Percentiles rank a stretch among this genome's conserved stretches.
Evolutionary conservation across 2,113 vertebrate species (phyloP).

Genomic region (Gyps fulvus): DNA sequence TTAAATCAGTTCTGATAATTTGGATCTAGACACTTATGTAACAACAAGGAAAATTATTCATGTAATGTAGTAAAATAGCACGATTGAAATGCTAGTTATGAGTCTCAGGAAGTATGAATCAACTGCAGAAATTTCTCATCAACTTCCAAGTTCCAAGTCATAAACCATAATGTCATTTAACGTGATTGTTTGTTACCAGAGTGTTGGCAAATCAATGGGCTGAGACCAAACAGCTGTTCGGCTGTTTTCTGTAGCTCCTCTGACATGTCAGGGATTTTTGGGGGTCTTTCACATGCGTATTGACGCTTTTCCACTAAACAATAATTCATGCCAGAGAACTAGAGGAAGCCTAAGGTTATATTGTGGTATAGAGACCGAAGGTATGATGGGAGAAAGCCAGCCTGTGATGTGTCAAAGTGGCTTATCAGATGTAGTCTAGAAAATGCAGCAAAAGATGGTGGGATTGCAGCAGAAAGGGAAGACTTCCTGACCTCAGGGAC

Average conservation of each 20-base stretch:
- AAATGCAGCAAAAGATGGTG: background rate
- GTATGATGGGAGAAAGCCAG: background rate
- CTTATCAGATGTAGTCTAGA: background rate
- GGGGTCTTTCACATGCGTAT: background rate
- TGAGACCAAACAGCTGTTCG: background rate
- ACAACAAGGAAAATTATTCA: background rate
- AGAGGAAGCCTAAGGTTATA: background rate
- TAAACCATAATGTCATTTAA: slow-evolving; percentile 45
- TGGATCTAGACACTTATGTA: slow-evolving; percentile 21
- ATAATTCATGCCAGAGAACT: background rate
- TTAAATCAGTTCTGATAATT: background rate
- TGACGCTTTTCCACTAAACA: background rate
- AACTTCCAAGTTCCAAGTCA: slow-evolving; percentile 20
- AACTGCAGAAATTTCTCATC: slow-evolving; percentile 62
- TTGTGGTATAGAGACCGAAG: background rate
- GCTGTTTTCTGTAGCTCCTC: background rate
- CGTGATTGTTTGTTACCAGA: slow-evolving; percentile 35
- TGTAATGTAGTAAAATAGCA: background rate
- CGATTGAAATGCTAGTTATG: slow-evolving; percentile 1
- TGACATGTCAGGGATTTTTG: background rate
- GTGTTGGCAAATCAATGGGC: background rate
- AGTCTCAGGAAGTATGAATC: slow-evolving; percentile 69
- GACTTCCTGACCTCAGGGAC: background rate
- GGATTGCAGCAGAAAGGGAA: background rate
- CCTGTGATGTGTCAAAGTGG: background rate